A percentile compares a stretch with the other conserved stretches of the same genome.
phyloP scores from a whole-genome alignment of 2,888 invertebrate genomes.

The Lasioglossum figueresi region DNA sequence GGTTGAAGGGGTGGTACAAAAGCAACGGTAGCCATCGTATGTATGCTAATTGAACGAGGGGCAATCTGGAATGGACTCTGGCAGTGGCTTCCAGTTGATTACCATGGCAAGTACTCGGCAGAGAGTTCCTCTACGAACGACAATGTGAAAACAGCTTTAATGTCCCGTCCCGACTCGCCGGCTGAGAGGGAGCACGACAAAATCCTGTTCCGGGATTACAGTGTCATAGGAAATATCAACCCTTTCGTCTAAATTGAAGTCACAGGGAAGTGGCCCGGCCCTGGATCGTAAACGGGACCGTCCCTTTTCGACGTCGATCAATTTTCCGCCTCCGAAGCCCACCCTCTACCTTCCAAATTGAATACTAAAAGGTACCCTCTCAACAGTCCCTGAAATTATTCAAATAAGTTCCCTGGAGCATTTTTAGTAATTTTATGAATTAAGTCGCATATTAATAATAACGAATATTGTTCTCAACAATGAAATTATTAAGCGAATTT shows the following conservation, averaged over 20 bases:
- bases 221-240: constrained; percentile 30
- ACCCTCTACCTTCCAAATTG: not conserved
- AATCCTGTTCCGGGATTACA: constrained; percentile 48
- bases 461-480: not conserved
- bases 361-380: not conserved
- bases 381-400: not conserved
- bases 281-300: constrained; percentile 13
- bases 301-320: not conserved
- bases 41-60: constrained; percentile 71
- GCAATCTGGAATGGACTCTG: constrained; percentile 65
- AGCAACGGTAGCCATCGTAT: constrained; percentile 58
- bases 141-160: constrained; percentile 66
- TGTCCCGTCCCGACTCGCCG: constrained; percentile 31
- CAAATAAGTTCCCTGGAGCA: not conserved
- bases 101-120: constrained; percentile 58
- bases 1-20: constrained; percentile 29
- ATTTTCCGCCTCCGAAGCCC: not conserved
- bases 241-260: constrained; percentile 38
- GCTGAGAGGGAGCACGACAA: constrained; percentile 25
- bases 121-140: constrained; percentile 53
- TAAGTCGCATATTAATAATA: not conserved
- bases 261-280: not conserved
- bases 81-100: constrained; percentile 67
- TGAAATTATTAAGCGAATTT: not conserved
- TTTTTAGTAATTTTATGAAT: not conserved